Percentiles rank a stretch among this genome's conserved stretches.
phyloP scores from a whole-genome alignment of 2,888 invertebrate genomes.

The Andrena fulva region DNA sequence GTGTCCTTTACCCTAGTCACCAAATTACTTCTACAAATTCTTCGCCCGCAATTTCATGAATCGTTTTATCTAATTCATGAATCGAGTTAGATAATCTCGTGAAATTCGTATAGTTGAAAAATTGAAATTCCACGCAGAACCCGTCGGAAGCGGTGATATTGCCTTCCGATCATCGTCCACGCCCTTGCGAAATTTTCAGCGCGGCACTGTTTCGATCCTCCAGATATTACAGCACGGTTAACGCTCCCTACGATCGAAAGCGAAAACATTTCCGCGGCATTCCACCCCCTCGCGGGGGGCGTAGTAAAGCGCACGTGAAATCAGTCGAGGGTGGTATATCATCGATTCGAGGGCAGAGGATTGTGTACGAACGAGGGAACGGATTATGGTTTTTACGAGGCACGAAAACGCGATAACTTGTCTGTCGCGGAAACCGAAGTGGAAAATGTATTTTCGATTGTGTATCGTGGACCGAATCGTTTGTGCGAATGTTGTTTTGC shows the following conservation, averaged over 20 bases:
- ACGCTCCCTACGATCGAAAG: slow-evolving; percentile 21
- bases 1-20: too few species aligned
- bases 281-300: slow-evolving; percentile 3
- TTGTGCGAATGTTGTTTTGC: not conserved
- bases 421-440: not conserved
- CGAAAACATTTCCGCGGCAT: slow-evolving; percentile 28
- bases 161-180: not conserved
- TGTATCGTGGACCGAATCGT: not conserved
- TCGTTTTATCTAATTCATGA: too few species aligned
- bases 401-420: slow-evolving; percentile 50
- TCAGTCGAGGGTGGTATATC: slow-evolving; percentile 39
- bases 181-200: slow-evolving; percentile 8
- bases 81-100: too few species aligned
- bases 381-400: slow-evolving; percentile 52
- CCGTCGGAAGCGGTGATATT: not conserved
- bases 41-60: too few species aligned
- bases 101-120: not conserved
- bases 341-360: slow-evolving; percentile 31
- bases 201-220: slow-evolving; percentile 15
- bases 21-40: too few species aligned
- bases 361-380: slow-evolving; percentile 30
- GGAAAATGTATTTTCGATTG: slow-evolving; percentile 45
- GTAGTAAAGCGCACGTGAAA: slow-evolving; percentile 26
- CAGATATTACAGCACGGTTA: slow-evolving; percentile 30
- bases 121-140: not conserved